These are phyloP conservation scores for Drosophila cognata DNA, from an alignment of 2,888 invertebrate genomes.

Conservation along the genomic window DNA sequence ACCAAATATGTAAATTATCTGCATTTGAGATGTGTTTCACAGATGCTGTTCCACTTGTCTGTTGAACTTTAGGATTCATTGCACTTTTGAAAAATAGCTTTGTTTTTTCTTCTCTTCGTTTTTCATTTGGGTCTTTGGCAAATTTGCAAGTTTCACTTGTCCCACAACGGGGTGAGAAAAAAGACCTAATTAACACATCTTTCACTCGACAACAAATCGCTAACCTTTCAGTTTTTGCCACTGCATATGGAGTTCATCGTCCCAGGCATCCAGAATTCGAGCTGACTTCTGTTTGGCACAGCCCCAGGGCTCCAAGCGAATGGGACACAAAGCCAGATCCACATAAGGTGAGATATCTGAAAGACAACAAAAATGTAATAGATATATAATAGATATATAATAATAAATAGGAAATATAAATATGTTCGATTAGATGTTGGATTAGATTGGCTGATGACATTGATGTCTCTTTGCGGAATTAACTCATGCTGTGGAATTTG, in stretches of 20 bases:
- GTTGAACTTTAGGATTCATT: not conserved
- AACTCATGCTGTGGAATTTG: constrained; percentile 41
- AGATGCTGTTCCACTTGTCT: not conserved
- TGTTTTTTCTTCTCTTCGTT: not conserved
- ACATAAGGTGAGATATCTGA: constrained; percentile 86
- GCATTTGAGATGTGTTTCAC: not conserved
- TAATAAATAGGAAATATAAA: not conserved
- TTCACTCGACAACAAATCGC: constrained; percentile 20
- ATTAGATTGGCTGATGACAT: not conserved
- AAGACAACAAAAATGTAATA: constrained; percentile 2
- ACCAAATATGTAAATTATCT: constrained; percentile 1
- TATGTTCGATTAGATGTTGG: not conserved
- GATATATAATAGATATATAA: not conserved
- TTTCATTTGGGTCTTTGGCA: not conserved
- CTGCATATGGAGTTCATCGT: constrained; percentile 76
- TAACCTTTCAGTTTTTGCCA: constrained; percentile 85
- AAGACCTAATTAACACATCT: constrained; percentile 41
- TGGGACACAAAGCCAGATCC: constrained; percentile 86
- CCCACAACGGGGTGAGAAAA: constrained; percentile 5
- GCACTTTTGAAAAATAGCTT: not conserved
- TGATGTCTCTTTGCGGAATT: constrained; percentile 4
- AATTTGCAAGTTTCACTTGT: constrained; percentile 56
- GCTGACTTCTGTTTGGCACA: constrained; percentile 87
- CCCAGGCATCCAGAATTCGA: constrained; percentile 85
- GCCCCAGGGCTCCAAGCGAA: constrained; percentile 86